Evolutionary conservation across 2,113 vertebrate species (phyloP).

Genomic region (Phocoena phocoena): DNA sequence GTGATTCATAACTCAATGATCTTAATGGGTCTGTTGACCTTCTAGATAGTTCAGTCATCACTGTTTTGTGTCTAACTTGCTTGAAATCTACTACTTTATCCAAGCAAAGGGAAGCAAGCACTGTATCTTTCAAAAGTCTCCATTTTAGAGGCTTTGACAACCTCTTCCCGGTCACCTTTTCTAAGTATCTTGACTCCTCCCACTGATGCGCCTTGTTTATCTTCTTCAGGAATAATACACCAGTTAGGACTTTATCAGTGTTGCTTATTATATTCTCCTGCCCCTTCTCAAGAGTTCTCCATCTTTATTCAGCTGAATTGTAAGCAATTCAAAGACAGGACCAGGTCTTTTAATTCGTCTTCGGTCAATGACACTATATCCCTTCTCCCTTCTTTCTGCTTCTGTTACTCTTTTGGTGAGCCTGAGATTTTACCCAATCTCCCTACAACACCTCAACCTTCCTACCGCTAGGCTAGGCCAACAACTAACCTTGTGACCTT

Average conservation of each 20-base stretch:
- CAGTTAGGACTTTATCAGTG: neutral
- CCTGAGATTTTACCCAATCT: neutral
- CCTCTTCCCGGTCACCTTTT: neutral
- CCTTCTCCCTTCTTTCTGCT: neutral
- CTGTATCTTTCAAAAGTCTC: constrained; percentile 32
- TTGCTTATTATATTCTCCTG: neutral
- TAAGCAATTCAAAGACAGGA: constrained; percentile 20
- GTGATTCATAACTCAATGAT: constrained; percentile 60
- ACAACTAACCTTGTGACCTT: neutral
- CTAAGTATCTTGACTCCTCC: neutral
- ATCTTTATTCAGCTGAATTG: constrained; percentile 18
- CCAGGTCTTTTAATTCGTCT: neutral
- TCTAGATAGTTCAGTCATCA: constrained; percentile 58
- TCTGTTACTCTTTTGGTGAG: neutral
- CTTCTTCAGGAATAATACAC: constrained; percentile 12
- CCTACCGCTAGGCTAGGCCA: neutral
- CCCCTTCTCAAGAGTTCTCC: neutral
- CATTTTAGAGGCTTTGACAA: constrained; percentile 20
- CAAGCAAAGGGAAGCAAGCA: constrained; percentile 39
- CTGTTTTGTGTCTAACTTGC: constrained; percentile 50
- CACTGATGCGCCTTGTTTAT: neutral
- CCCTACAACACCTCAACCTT: neutral
- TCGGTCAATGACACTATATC: neutral
- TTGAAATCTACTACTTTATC: constrained; percentile 53
- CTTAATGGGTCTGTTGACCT: constrained; percentile 62